Evolutionary conservation across 1,140 invertebrate species (phyloP), one percentile per base, ranked within the genome.

Genomic region (Pseudomyrmex pallidus): DNA sequence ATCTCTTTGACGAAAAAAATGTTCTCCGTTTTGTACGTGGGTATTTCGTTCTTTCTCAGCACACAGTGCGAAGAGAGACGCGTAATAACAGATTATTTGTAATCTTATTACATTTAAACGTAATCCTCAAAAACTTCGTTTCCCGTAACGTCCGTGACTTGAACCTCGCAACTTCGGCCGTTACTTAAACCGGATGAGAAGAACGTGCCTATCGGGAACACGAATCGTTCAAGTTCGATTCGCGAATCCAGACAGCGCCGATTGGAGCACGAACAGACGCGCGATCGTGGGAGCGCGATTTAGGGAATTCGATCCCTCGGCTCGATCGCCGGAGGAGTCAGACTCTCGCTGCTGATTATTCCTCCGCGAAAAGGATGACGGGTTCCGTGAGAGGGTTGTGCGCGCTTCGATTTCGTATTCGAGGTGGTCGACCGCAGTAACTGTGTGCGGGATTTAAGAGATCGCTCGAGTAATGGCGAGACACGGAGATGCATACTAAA

Each of bases 401-500:
- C n/a, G 62, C 52, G 25, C 13, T 46, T 66, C 70, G 13, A 76
- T 82, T 82, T 63, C 25, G 57, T 82, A 76, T 82, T 76, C 80
- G 59, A 54, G 46, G 0, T 72, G 56, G 4, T 25, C 68, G 15
- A 63, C 22, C 61, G 10, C 48, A 15, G 59, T 82, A 82, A 82
- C 57, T 63, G 80, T 57, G 59, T 76, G 8, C 3, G 35, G 57
- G 80, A 76, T 82, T 76, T 82, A 76, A 82, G 70, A 82, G 70
- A 82, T 82, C 59, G 80, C 2, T 10, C 10, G 59, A 82, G 59
- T 76, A 82, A 85, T 59, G 57, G 61, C 48, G 48, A 52, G 44
- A 57, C 8, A 73, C 84, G 63, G 48, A 83, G 77, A 62, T 62
- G 77, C 84, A 85, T 83, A 80, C 59, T 62, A 76, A 82, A 17